Conservation (phyloP, 2,113 vertebrate genomes). For the Pampusana beccarii region DNA sequence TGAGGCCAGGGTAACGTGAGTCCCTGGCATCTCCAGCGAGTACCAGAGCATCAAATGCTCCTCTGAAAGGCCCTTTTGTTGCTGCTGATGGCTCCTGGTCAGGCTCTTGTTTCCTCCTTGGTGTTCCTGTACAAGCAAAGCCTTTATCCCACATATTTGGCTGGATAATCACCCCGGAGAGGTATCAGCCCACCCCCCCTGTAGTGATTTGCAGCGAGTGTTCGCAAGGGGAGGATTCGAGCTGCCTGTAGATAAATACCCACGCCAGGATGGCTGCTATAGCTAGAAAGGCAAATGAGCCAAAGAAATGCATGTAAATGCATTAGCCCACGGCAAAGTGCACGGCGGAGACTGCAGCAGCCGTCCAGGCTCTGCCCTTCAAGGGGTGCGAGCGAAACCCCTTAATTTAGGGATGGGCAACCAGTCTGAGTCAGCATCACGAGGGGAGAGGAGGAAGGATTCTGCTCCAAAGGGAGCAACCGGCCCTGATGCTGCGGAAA, state of each 20-base stretch:
- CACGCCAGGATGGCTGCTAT: rapidly evolving
- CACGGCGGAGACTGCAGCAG: rapidly evolving
- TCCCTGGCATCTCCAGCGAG: not conserved
- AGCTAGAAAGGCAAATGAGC: not conserved
- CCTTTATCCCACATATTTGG: not conserved
- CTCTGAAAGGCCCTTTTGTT: constrained; percentile 50
- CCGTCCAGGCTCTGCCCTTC: no score
- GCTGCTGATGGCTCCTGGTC: not conserved
- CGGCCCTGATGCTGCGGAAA: not conserved
- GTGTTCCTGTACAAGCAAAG: not conserved
- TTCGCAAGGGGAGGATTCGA: not conserved
- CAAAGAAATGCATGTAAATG: not conserved
- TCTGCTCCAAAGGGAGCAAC: not conserved
- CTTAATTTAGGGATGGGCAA: not conserved
- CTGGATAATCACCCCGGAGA: not conserved
- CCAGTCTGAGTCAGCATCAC: no score
- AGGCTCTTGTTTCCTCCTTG: not conserved
- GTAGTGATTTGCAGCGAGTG: not conserved
- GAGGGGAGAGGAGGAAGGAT: not conserved
- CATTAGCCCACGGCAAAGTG: not conserved
- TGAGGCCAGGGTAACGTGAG: not conserved
- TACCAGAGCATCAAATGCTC: not conserved
- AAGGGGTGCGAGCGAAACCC: not conserved
- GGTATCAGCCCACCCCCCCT: rapidly evolving
- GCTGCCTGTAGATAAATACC: not conserved